A percentile compares a stretch with the other conserved stretches of the same genome.
These are phyloP conservation scores for Indicator maculatus DNA, from an alignment of 2,113 vertebrate species.

Conservation along the genomic window DNA sequence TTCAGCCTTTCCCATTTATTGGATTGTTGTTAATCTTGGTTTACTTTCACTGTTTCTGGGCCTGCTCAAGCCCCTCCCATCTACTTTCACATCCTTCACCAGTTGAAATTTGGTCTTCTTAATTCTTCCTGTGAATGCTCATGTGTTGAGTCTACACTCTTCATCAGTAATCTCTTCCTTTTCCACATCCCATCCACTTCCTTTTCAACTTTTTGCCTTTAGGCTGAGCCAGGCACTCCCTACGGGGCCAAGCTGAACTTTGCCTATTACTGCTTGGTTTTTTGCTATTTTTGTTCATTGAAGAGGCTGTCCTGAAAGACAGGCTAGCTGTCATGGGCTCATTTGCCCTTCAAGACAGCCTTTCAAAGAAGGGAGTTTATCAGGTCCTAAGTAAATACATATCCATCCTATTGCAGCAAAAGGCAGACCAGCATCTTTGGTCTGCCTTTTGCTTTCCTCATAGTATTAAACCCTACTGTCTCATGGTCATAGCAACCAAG, in stretches of 20 bases:
- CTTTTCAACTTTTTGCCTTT: not conserved
- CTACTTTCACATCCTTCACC: not conserved
- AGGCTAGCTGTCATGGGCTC: not conserved
- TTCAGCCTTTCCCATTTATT: not conserved
- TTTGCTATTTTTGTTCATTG: not conserved
- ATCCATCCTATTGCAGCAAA: not conserved
- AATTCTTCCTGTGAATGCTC: too few relatives aligned
- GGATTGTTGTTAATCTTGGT: rapidly evolving
- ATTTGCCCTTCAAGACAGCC: not conserved
- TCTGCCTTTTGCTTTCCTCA: not conserved
- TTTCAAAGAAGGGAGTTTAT: not conserved
- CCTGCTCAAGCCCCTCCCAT: not conserved
- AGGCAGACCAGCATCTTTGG: not conserved
- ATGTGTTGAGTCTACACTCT: too few relatives aligned
- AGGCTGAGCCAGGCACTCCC: not conserved
- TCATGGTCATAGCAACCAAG: not conserved
- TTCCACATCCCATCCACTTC: not conserved
- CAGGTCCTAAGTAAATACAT: not conserved
- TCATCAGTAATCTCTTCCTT: not conserved
- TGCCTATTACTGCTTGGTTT: not conserved
- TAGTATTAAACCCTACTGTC: not conserved
- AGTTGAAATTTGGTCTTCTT: not conserved
- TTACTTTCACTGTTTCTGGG: not conserved
- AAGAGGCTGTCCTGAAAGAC: not conserved
- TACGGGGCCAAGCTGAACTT: not conserved